A percentile compares a stretch with the other conserved stretches of the same genome.
Evolutionary conservation across 2,797 vertebrate species (phyloP).

Genomic region (Rhincodon typus): DNA sequence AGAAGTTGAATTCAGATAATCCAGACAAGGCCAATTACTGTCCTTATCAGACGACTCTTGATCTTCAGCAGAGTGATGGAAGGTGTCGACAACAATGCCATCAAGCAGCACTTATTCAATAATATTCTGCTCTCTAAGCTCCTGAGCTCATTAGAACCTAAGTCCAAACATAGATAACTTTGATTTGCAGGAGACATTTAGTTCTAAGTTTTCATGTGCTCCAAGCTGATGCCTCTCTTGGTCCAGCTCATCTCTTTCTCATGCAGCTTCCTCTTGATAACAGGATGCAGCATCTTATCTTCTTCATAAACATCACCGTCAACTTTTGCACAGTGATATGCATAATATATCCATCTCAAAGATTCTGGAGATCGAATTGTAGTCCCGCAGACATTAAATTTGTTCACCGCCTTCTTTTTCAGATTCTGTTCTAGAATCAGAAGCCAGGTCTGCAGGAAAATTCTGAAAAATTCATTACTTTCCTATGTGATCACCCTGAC

Average conservation of each 20-base stretch:
- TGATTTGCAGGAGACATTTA: neutral
- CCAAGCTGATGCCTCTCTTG: neutral
- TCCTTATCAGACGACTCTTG: too few relatives aligned
- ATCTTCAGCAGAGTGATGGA: too few relatives aligned
- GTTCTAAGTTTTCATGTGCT: neutral
- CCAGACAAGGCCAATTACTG: too few relatives aligned
- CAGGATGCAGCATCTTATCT: too few relatives aligned
- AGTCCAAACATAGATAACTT: neutral
- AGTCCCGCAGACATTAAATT: neutral
- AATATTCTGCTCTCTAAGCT: too few relatives aligned
- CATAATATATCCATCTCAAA: neutral
- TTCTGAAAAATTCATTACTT: neutral
- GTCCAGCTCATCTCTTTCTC: too few relatives aligned
- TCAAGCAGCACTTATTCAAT: too few relatives aligned
- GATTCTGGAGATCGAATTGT: neutral
- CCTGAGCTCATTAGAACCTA: too few relatives aligned
- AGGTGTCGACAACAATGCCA: too few relatives aligned
- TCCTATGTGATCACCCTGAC: neutral
- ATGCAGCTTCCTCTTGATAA: too few relatives aligned
- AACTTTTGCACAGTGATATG: neutral
- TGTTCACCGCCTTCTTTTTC: neutral
- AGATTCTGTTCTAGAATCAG: neutral
- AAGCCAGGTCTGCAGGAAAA: neutral
- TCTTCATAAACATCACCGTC: neutral
- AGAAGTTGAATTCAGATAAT: too few relatives aligned